Conservation (phyloP, 2,113 vertebrate species). For the Hippocampus zosterae region DNA sequence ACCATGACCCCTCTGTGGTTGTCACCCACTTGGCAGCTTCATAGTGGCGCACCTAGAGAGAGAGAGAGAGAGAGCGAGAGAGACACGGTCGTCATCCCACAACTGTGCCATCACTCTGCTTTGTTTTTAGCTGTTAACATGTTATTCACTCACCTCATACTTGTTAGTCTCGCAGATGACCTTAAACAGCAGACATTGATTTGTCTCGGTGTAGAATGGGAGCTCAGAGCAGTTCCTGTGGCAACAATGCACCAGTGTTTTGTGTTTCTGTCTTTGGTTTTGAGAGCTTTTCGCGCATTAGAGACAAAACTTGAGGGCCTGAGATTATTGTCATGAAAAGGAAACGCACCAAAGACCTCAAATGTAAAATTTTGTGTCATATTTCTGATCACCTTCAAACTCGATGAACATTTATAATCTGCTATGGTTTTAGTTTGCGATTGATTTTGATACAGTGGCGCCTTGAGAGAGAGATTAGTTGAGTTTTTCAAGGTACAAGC, state of each 20-base stretch:
- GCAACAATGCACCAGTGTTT: not conserved
- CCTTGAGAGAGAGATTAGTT: no score
- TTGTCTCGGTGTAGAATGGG: constrained; percentile 54
- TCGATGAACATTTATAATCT: no score
- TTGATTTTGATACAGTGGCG: no score
- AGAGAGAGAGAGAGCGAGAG: constrained; percentile 15
- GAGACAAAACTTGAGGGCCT: no score
- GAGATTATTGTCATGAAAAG: no score
- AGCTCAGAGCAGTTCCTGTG: constrained; percentile 7
- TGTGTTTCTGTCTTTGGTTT: not conserved
- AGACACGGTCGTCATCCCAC: not conserved
- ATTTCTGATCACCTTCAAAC: no score
- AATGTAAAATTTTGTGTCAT: no score
- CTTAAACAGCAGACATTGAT: constrained; percentile 63
- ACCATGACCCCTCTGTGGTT: constrained; percentile 22
- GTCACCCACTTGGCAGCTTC: constrained; percentile 61
- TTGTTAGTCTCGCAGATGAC: constrained; percentile 38
- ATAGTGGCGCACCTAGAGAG: constrained; percentile 66
- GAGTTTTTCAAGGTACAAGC: no score
- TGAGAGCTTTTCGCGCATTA: no score
- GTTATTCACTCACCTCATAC: constrained; percentile 60
- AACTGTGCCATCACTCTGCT: not conserved
- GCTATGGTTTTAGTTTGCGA: no score
- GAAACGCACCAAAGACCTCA: no score
- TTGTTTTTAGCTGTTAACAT: not conserved